These are phyloP conservation scores for Hormiphora californensis DNA, from an alignment of 37 sponge, comb jelly and placozoan species.

Conservation along the genomic window DNA sequence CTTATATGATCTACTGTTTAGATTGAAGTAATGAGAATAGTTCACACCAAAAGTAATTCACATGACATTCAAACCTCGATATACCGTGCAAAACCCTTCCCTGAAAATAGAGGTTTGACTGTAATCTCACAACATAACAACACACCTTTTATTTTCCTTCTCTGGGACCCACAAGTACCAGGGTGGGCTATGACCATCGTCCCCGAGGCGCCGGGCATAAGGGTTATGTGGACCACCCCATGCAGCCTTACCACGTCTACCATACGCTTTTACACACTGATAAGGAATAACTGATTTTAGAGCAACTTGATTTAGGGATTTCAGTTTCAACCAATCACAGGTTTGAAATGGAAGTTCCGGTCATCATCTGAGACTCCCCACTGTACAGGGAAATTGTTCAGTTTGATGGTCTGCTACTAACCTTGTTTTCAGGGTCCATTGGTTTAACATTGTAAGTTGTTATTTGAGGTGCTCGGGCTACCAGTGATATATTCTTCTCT, in stretches of 20 bases:
- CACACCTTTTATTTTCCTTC: constrained; percentile 12
- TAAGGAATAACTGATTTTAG: not conserved
- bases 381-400: not conserved
- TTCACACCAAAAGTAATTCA: too few relatives aligned
- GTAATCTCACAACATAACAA: too few relatives aligned
- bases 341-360: too few relatives aligned
- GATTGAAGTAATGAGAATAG: too few relatives aligned
- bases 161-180: constrained; percentile 43
- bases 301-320: not conserved
- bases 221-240: not conserved
- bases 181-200: constrained; percentile 25
- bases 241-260: not conserved
- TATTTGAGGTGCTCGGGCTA: constrained; percentile 12
- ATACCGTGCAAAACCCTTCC: too few relatives aligned
- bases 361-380: not conserved
- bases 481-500: constrained; percentile 45
- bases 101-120: too few relatives aligned
- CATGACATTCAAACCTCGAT: too few relatives aligned
- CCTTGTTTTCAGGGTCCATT: constrained; percentile 23
- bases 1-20: too few relatives aligned
- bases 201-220: constrained; percentile 4
- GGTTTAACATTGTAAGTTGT: constrained; percentile 25
- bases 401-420: not conserved
- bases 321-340: too few relatives aligned
- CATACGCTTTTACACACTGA: constrained; percentile 3